These are phyloP conservation scores for Poecilia latipinna DNA, from an alignment of 2,113 vertebrate genomes.

Conservation along the genomic window DNA sequence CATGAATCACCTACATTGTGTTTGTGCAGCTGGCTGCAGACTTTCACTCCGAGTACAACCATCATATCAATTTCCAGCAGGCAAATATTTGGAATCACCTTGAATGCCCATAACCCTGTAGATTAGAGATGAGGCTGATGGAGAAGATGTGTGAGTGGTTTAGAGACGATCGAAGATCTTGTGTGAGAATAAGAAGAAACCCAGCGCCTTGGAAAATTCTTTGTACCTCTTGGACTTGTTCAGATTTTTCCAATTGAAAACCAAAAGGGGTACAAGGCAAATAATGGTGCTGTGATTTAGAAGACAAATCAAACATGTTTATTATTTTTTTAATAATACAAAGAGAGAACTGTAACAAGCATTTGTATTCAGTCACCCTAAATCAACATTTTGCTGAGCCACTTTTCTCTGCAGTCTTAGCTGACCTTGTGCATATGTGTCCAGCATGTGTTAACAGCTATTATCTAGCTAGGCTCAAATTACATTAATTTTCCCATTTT, in stretches of 20 bases:
- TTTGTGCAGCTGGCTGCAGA: constrained; percentile 68
- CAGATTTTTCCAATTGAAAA: not conserved
- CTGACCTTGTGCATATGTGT: too few relatives aligned
- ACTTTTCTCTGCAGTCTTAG: too few relatives aligned
- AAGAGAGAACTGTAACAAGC: not conserved
- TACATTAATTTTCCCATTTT: not conserved
- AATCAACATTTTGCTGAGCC: not conserved
- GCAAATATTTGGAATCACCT: constrained; percentile 39
- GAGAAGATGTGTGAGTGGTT: not conserved
- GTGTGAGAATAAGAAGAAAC: not conserved
- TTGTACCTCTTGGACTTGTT: not conserved
- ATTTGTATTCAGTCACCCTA: not conserved
- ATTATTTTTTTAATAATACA: not conserved
- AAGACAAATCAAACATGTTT: not conserved
- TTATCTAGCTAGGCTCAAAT: not conserved
- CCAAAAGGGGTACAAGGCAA: too few relatives aligned
- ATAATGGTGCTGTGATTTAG: not conserved
- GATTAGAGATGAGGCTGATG: constrained; percentile 17
- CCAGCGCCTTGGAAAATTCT: not conserved
- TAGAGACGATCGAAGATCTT: not conserved
- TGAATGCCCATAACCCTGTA: constrained; percentile 10
- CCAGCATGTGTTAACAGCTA: not conserved
- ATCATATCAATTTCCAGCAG: constrained; percentile 32
- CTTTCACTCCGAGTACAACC: not conserved
- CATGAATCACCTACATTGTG: constrained; percentile 65